Conservation (phyloP, 2,797 vertebrate genomes). For the Chiloscyllium punctatum region DNA sequence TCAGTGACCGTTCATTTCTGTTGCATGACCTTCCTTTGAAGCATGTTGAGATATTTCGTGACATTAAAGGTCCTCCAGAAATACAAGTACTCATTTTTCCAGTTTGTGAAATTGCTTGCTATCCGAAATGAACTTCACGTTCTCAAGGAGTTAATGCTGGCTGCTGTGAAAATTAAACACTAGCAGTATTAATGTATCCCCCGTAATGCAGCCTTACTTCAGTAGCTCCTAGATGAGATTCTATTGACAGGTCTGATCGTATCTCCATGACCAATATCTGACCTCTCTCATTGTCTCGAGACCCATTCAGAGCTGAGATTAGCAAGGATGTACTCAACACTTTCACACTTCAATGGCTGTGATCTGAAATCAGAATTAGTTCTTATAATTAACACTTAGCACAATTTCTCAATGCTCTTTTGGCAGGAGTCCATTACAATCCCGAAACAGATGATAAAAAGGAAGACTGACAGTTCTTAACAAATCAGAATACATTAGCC, state of each 20-base stretch:
- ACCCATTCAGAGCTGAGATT: not conserved
- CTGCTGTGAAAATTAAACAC: not conserved
- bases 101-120: not conserved
- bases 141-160: not conserved
- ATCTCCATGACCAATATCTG: conserved; percentile 22
- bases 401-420: conserved; percentile 36
- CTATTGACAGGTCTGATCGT: conserved; percentile 9
- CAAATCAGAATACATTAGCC: conserved; percentile 35
- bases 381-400: conserved; percentile 37
- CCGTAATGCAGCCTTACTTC: not conserved
- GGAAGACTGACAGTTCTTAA: conserved; percentile 35
- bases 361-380: conserved; percentile 37
- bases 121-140: not conserved
- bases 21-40: not conserved
- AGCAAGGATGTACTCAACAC: not conserved
- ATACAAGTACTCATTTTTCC: not conserved
- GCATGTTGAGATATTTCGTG: not conserved
- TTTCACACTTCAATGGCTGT: conserved; percentile 34
- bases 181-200: not conserved
- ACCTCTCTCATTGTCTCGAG: conserved; percentile 6
- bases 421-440: conserved; percentile 34
- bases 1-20: not conserved
- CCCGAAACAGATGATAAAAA: conserved; percentile 35
- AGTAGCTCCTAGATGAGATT: not conserved
- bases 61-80: not conserved